Percentiles rank a stretch among this genome's conserved stretches.
Conservation (phyloP, 2,797 vertebrate genomes). For the Siniperca scherzeri region DNA sequence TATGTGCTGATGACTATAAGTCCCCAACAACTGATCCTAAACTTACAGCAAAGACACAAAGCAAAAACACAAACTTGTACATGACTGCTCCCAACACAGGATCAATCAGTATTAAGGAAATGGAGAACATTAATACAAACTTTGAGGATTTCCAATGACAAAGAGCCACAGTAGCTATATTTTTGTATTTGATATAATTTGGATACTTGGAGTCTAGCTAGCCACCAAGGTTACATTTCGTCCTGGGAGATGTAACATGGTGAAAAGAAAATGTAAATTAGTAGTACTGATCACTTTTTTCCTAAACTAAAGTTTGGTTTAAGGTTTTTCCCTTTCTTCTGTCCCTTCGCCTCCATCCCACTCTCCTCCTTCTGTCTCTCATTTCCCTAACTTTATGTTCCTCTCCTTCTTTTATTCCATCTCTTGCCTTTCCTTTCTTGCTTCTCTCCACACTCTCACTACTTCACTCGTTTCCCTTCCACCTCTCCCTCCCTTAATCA, state of each 20-base stretch:
- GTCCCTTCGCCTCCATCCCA: not conserved
- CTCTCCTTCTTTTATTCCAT: constrained; percentile 30
- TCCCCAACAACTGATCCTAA: not conserved
- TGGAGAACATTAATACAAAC: not conserved
- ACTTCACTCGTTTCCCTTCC: constrained; percentile 39
- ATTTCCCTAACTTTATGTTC: constrained; percentile 30
- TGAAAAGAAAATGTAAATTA: not conserved
- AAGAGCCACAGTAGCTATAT: not conserved
- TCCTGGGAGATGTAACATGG: not conserved
- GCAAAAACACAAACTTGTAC: not conserved
- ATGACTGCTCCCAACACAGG: not conserved
- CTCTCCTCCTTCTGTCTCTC: not conserved
- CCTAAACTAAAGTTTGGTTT: not conserved
- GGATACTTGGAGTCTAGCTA: not conserved
- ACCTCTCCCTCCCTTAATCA: constrained; percentile 73
- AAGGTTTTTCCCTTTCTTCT: not conserved
- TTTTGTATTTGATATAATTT: not conserved
- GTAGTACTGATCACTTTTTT: not conserved
- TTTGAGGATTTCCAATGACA: not conserved
- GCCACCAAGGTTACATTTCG: not conserved
- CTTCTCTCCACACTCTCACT: constrained; percentile 33
- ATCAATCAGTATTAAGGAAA: not conserved
- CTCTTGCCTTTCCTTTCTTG: constrained; percentile 30
- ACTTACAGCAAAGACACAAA: not conserved
- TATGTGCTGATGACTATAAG: not conserved